phyloP scores from a whole-genome alignment of 2,888 invertebrate genomes.

The Peribatodes rhomboidaria region DNA sequence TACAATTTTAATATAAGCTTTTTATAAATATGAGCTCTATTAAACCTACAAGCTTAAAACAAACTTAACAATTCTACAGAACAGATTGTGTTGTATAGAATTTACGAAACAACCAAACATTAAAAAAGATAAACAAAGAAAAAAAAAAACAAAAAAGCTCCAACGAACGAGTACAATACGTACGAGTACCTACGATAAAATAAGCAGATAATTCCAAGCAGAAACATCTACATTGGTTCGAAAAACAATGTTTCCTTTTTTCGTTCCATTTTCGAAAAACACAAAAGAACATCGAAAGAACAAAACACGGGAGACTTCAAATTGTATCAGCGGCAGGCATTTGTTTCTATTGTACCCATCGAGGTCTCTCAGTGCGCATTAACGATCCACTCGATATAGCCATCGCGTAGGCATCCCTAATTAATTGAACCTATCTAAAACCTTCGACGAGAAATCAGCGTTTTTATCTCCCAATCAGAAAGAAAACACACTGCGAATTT shows the following conservation, averaged over 20 bases:
- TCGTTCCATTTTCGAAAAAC: not conserved
- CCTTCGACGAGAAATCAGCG: conserved; percentile 68
- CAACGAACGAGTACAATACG: too few species aligned
- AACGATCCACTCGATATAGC: conserved; percentile 63
- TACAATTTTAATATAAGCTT: too few species aligned
- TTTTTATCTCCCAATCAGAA: conserved; percentile 71
- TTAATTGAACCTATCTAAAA: conserved; percentile 79
- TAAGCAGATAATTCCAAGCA: too few species aligned
- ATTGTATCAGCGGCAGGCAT: not conserved
- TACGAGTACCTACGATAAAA: too few species aligned
- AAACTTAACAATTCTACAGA: too few species aligned
- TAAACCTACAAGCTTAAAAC: too few species aligned
- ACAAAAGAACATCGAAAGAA: not conserved
- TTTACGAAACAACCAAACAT: too few species aligned
- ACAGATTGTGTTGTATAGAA: too few species aligned
- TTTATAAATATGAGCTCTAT: too few species aligned
- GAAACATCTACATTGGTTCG: too few species aligned
- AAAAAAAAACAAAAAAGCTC: too few species aligned
- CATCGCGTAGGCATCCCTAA: conserved; percentile 71
- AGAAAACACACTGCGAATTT: conserved; percentile 38
- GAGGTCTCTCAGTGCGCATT: conserved; percentile 39
- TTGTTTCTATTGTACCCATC: conserved; percentile 27
- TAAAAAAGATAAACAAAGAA: too few species aligned
- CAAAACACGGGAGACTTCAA: not conserved
- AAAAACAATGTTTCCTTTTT: not conserved